These are phyloP conservation scores for Engystomops pustulosus DNA, from an alignment of 2,113 vertebrate genomes.

Conservation along the genomic window DNA sequence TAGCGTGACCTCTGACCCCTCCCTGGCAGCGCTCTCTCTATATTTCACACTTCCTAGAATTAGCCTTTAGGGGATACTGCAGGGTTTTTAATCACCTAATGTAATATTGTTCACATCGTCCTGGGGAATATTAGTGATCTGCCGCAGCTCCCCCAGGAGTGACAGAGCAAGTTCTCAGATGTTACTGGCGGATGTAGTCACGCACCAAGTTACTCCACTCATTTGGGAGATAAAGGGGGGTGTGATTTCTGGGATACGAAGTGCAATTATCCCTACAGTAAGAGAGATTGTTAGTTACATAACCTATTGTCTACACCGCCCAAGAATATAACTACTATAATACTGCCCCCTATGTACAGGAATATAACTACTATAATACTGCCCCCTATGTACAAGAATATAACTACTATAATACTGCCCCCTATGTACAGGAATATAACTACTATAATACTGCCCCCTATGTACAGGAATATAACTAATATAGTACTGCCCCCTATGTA, in stretches of 20 bases:
- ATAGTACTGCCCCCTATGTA: constrained; percentile 1
- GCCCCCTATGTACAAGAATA: not conserved
- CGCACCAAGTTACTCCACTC: not conserved
- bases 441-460: constrained; percentile 9
- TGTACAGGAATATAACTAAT: constrained; percentile 5
- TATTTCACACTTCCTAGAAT: not conserved
- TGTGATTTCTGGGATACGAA: no score
- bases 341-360: not conserved
- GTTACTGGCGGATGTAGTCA: not conserved
- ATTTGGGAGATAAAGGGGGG: not conserved
- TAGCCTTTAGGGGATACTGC: not conserved
- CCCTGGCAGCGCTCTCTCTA: not conserved
- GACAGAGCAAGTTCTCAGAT: not conserved
- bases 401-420: constrained; percentile 9
- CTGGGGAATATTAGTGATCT: not conserved
- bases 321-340: constrained; percentile 10
- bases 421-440: constrained; percentile 5
- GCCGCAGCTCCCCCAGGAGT: not conserved
- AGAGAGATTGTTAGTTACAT: no score
- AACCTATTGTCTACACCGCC: no score
- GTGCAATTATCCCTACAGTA: not conserved
- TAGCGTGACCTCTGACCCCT: not conserved
- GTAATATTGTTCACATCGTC: not conserved
- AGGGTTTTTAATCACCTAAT: not conserved
- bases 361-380: constrained; percentile 13